Evolutionary conservation across 2,888 invertebrate genomes (phyloP), one percentile per base, ranked within the genome.

Genomic region (Yponomeuta plumbellus): DNA sequence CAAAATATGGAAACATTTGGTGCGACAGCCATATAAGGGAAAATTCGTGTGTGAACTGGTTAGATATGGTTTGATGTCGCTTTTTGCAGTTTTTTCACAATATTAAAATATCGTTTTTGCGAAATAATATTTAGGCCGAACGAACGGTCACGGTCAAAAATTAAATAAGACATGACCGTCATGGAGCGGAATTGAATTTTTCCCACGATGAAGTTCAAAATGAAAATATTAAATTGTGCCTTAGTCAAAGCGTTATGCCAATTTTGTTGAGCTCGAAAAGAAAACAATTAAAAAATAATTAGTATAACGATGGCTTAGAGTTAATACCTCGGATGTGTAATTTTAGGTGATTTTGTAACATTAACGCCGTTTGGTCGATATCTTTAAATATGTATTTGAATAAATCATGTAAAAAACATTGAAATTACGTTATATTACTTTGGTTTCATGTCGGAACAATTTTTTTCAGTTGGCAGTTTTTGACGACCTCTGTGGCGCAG

Each of bases 221-320:
- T 77, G 79, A 88, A 85, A 86, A 82, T 85, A 84, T 86, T 88
- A 90, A 59, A 59, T 89, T 88, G 90, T 91, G 90, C 90, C 90
- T 91, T 91, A 90, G 89, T 85, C 86, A 81, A 58, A 66, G 40
- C 56, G 64, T 66, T 63, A 11, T 58, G 40, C 34, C 21, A 59
- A 59, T 59, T 59, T 59, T 59, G 13, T 59, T 59, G 59, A 59
- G 23, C 59, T 13, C 44, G 44, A 52, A 52, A 13, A 52, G 1
- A 17, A 52, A 13, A 3, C 44, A 52, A 17, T 52, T 6, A 17
- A 17, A 17, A 17, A 8, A 34, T 52, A 52, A 13, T 13, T 2
- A 17, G 44, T 52, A n/a, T n/a, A n/a, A n/a, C n/a, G n/a, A n/a
- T n/a, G n/a, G n/a, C n/a, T n/a, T n/a, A n/a, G n/a, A n/a, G n/a